These are phyloP conservation scores for Lepilemur ruficaudatus DNA, from an alignment of 2,797 vertebrate species.

Conservation along the genomic window DNA sequence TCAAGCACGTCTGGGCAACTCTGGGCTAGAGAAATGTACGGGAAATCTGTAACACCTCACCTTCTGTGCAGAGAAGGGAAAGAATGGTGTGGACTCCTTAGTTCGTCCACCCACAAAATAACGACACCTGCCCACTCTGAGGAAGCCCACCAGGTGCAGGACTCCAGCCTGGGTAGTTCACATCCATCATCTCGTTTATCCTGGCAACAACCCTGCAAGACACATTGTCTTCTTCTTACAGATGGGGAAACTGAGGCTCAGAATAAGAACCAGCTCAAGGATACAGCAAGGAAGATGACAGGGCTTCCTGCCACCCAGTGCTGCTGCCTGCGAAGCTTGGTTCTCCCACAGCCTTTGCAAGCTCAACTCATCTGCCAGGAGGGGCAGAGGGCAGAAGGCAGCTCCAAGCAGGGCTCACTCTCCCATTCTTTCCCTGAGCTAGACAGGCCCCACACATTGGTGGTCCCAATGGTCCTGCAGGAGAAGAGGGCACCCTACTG, in stretches of 20 bases:
- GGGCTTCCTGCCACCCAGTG: neutral
- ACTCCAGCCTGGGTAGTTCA: neutral
- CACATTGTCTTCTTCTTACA: neutral
- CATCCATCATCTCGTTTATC: neutral
- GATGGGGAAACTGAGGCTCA: neutral
- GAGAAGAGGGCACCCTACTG: neutral
- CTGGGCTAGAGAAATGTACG: neutral
- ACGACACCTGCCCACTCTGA: too few relatives aligned
- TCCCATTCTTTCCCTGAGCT: neutral
- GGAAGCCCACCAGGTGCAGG: neutral
- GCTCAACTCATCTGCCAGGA: neutral
- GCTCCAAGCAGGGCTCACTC: neutral
- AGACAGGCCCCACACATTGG: neutral
- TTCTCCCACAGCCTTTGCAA: neutral
- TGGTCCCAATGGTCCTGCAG: neutral
- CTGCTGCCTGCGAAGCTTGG: neutral
- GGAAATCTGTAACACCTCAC: neutral
- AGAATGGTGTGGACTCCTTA: neutral
- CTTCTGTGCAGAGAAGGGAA: neutral
- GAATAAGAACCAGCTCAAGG: neutral
- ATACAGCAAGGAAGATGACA: neutral
- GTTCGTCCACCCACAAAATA: neutral
- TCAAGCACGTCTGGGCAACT: conserved; percentile 12
- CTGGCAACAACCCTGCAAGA: neutral
- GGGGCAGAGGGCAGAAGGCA: too few relatives aligned